Evolutionary conservation across 2,113 vertebrate genomes (phyloP), one percentile per base, ranked within the genome.

Genomic region (Misgurnus mizolepis): DNA sequence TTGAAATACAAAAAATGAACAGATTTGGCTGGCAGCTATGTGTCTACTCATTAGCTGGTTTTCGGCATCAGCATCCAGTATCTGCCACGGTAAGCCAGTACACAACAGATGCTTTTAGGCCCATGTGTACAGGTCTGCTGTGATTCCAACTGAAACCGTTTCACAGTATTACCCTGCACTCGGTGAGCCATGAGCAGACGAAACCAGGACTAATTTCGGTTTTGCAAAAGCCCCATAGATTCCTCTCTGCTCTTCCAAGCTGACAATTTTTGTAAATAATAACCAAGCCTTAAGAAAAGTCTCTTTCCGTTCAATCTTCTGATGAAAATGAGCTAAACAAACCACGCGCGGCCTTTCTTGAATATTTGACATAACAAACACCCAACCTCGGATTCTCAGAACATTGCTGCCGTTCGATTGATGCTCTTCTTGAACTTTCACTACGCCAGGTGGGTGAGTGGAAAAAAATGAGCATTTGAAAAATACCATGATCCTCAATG

Each of bases 391-490:
- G 45, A 8, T 70, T 71, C 27, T 10, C 7, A n/a, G 43, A 22
- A 14, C 39, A 43, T 14, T 6, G 56, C 39, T 61, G n/a, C 11
- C 6, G 69, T 58, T 58, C n/a, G 50, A 64, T 27, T 39, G 61
- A 64, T 6, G 61, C 69, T 71, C 69, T 34, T 34, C 27, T 40
- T 56, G 27, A 71, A 61, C 18, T 43, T 60, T 64, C 7, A 3
- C n/a, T 61, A 17, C 7, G 58, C 22, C 17, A 58, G 39, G 40
- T 66, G 56, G 15, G 39, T 10, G 66, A n/a, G 43, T 39, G 62
- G 43, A 79, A 74, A 45, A 79, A 69, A 83, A 74, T 62, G 64
- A 82, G 68, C 14, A 27, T 18, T 55, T 53, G 53, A 56, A 67
- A 41, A 61, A 79, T 45, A 62, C 64, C 53, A 17, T 39, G n/a